Percentiles rank a stretch among this genome's conserved stretches.
Evolutionary conservation across 2,797 vertebrate genomes (phyloP).

Genomic region (Microchirus variegatus): DNA sequence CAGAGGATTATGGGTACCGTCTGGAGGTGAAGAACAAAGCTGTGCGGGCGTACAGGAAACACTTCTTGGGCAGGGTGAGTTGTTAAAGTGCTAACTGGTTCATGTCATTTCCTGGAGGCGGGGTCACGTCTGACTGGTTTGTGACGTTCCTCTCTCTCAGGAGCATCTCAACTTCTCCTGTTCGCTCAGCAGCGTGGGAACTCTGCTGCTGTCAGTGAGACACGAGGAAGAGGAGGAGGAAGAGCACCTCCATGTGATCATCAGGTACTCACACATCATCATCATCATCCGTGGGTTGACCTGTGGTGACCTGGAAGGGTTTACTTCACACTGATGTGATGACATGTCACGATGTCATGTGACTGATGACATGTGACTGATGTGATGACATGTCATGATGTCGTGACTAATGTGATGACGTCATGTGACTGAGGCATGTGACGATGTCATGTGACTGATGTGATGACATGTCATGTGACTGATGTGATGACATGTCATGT

Average conservation of each 20-base stretch:
- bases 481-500: too few species aligned
- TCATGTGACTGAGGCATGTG: too few species aligned
- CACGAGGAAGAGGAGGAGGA: conserved; percentile 88
- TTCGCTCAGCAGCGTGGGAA: conserved; percentile 83
- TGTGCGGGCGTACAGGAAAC: conserved; percentile 88
- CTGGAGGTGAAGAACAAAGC: conserved; percentile 84
- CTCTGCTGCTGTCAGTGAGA: conserved; percentile 91
- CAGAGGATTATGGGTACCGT: conserved; percentile 68
- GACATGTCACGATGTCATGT: too few species aligned
- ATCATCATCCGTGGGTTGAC: too few species aligned
- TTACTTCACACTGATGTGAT: too few species aligned
- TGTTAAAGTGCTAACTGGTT: neutral
- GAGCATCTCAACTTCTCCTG: conserved; percentile 95
- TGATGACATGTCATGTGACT: too few species aligned
- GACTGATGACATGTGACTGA: too few species aligned
- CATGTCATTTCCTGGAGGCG: neutral
- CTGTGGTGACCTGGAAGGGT: too few species aligned
- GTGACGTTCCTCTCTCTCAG: conserved; percentile 62
- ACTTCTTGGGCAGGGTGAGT: conserved; percentile 92
- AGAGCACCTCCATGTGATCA: conserved; percentile 88
- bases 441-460: too few species aligned
- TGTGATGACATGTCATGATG: too few species aligned
- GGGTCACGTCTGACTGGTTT: too few species aligned
- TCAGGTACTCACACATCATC: conserved; percentile 83
- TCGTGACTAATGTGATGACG: too few species aligned